A percentile compares a stretch with the other conserved stretches of the same genome.
phyloP scores from a whole-genome alignment of 2,888 invertebrate species.

The Synanthedon andrenaeformis region DNA sequence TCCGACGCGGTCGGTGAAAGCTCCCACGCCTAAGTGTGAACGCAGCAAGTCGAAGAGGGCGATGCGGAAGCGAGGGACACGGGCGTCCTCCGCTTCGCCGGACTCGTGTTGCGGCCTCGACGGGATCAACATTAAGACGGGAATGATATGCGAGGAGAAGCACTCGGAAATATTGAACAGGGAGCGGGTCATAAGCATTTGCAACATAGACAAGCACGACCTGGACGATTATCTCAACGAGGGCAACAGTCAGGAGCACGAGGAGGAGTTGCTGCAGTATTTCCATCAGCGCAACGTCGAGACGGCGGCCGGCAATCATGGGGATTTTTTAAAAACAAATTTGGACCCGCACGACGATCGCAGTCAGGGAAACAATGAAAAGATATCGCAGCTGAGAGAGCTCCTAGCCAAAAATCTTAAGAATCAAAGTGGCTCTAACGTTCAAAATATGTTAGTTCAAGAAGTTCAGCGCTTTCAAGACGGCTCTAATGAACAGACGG shows the following conservation, averaged over 20 bases:
- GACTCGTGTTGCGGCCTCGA: constrained; percentile 65
- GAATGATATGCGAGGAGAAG: constrained; percentile 60
- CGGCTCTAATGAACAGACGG: constrained; percentile 25
- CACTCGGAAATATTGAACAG: constrained; percentile 71
- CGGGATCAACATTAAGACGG: constrained; percentile 53
- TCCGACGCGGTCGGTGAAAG: constrained; percentile 64
- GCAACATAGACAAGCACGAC: constrained; percentile 83
- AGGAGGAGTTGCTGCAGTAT: constrained; percentile 86
- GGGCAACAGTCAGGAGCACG: constrained; percentile 82
- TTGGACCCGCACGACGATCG: constrained; percentile 62
- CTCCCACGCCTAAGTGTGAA: constrained; percentile 57
- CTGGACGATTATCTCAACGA: constrained; percentile 84
- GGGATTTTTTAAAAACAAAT: constrained; percentile 51
- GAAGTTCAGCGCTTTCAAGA: constrained; percentile 24
- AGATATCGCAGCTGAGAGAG: constrained; percentile 80
- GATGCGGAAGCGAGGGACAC: constrained; percentile 21
- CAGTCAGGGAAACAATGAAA: constrained; percentile 70
- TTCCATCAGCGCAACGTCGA: constrained; percentile 72
- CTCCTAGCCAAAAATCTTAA: constrained; percentile 76
- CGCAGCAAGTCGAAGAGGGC: constrained; percentile 24
- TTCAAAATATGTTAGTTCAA: constrained; percentile 27
- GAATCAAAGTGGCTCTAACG: constrained; percentile 51
- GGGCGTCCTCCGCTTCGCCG: constrained; percentile 50
- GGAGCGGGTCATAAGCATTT: constrained; percentile 79
- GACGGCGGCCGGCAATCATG: constrained; percentile 15